Percentiles rank a stretch among this genome's conserved stretches.
These are phyloP conservation scores for Monopterus albus DNA, from an alignment of 2,113 vertebrate species.

Conservation along the genomic window DNA sequence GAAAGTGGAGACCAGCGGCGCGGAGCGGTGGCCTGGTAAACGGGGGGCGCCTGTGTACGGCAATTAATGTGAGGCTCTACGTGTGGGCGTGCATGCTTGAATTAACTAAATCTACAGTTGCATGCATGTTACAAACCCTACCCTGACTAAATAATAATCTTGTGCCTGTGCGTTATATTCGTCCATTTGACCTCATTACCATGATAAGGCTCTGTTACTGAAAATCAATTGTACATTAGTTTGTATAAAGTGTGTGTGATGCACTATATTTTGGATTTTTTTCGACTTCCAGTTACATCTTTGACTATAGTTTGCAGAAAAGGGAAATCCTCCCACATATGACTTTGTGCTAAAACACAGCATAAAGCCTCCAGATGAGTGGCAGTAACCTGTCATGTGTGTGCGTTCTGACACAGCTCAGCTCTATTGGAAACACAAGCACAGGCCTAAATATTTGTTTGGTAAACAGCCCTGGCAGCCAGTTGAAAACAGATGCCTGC, in stretches of 20 bases:
- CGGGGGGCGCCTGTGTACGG: constrained; percentile 50
- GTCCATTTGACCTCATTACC: background rate
- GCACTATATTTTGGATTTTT: too few species aligned
- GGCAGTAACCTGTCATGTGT: background rate
- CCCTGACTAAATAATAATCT: too few species aligned
- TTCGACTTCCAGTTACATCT: too few species aligned
- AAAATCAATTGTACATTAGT: background rate
- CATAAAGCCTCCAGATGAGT: background rate
- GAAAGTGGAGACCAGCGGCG: constrained; percentile 13
- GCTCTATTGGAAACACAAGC: constrained; percentile 4
- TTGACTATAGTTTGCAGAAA: too few species aligned
- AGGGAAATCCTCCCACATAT: too few species aligned
- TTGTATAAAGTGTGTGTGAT: background rate
- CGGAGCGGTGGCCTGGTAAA: background rate
- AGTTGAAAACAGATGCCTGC: constrained; percentile 47
- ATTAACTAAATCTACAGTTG: too few species aligned
- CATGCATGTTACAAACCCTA: too few species aligned
- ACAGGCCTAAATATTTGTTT: constrained; percentile 50
- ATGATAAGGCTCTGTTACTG: background rate
- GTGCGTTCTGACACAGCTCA: background rate
- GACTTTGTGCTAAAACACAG: background rate
- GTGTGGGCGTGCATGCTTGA: background rate
- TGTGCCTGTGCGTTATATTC: background rate
- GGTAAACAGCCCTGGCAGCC: constrained; percentile 40
- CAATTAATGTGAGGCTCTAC: background rate